These are phyloP conservation scores for Campylomormyrus numenius DNA, from an alignment of 2,113 vertebrate species.

Conservation along the genomic window DNA sequence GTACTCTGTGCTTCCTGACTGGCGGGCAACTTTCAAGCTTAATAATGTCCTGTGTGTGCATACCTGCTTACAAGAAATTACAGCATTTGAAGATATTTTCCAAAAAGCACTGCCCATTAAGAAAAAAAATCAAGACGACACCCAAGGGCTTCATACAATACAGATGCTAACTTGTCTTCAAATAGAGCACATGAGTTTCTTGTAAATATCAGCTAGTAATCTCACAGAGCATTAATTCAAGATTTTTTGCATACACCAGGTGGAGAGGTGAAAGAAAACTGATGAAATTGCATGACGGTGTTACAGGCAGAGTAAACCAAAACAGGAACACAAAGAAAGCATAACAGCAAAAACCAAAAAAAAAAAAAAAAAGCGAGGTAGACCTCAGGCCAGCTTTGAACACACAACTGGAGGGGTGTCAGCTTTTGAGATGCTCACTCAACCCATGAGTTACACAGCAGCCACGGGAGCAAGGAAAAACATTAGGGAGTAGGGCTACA, in stretches of 20 bases:
- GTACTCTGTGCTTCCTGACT: constrained; percentile 20
- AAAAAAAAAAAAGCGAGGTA: neutral
- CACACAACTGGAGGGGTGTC: neutral
- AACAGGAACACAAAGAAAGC: neutral
- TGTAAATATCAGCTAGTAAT: neutral
- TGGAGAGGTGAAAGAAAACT: neutral
- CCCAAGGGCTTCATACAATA: neutral
- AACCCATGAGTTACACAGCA: neutral
- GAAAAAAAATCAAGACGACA: neutral
- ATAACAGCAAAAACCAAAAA: neutral
- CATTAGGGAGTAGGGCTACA: neutral
- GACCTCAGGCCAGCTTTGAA: neutral
- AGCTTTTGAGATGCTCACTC: neutral
- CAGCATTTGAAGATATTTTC: neutral
- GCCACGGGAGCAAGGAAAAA: neutral
- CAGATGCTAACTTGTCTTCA: neutral
- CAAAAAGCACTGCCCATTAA: neutral
- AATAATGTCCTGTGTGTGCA: neutral
- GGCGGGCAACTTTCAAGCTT: neutral
- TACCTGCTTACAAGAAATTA: neutral
- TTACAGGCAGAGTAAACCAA: neutral
- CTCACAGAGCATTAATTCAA: neutral
- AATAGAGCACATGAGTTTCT: neutral
- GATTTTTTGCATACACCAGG: neutral
- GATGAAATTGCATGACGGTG: neutral